phyloP scores from a whole-genome alignment of 2,113 vertebrate species.

The Brachyhypopomus gauderio region DNA sequence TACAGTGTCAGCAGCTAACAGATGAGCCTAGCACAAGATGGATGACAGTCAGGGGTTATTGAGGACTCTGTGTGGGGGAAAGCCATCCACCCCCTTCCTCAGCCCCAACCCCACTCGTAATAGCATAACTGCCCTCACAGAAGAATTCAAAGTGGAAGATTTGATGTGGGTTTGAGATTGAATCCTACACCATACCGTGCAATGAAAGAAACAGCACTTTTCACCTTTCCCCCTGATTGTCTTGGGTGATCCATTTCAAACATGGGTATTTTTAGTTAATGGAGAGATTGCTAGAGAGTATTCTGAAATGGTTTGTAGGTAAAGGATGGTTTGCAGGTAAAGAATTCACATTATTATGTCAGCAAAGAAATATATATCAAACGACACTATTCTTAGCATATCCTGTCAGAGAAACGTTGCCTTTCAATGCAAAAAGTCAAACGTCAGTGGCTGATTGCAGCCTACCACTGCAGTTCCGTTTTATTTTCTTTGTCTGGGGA shows the following conservation, averaged over 20 bases:
- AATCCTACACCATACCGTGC: conserved; percentile 3
- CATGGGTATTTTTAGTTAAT: neutral
- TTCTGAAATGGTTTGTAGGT: neutral
- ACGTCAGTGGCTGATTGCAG: no score
- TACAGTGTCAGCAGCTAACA: conserved; percentile 26
- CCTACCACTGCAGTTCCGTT: neutral
- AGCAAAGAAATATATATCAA: neutral
- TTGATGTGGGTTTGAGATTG: conserved; percentile 27
- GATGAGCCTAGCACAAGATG: conserved; percentile 34
- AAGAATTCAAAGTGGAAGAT: conserved; percentile 26
- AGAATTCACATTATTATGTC: neutral
- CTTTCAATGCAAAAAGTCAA: no score
- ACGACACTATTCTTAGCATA: no score
- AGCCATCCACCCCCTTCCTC: conserved; percentile 4
- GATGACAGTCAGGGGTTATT: conserved; percentile 43
- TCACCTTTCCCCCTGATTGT: neutral
- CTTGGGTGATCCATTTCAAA: neutral
- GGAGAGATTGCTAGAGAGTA: neutral
- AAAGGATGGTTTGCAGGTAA: neutral
- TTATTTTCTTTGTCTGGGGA: neutral
- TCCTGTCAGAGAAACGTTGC: no score
- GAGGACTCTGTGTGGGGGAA: conserved; percentile 22
- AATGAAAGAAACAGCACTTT: neutral
- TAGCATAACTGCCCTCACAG: conserved; percentile 21
- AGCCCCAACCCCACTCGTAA: conserved; percentile 25